phyloP scores from a whole-genome alignment of 2,797 vertebrate genomes.

The Chrosomus eos region DNA sequence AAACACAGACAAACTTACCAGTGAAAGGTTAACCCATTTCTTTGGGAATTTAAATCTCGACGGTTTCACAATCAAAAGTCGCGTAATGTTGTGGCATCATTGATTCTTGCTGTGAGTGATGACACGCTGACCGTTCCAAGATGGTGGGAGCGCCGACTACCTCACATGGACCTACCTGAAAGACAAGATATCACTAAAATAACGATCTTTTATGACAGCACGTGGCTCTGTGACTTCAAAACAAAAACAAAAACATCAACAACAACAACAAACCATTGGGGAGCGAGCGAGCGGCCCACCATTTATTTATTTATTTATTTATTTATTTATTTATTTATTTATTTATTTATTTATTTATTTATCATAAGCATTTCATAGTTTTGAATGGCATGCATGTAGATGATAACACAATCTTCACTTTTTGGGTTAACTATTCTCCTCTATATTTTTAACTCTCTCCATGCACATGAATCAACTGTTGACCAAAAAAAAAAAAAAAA shows the following conservation, averaged over 20 bases:
- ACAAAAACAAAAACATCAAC: no score
- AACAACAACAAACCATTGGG: no score
- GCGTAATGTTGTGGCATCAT: no score
- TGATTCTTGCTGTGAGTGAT: no score
- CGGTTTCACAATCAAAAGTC: no score
- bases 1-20: neutral
- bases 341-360: neutral
- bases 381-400: no score
- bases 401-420: neutral
- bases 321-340: neutral
- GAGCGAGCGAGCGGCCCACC: neutral
- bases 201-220: neutral
- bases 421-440: neutral
- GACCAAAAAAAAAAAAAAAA: neutral
- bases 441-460: neutral
- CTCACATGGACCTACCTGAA: no score
- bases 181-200: neutral
- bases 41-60: no score
- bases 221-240: neutral
- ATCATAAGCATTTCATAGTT: no score
- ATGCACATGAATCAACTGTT: neutral
- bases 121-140: neutral
- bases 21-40: no score
- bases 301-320: neutral
- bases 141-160: neutral